phyloP scores from a whole-genome alignment of 2,888 invertebrate species.

The Eucera pruinosa region DNA sequence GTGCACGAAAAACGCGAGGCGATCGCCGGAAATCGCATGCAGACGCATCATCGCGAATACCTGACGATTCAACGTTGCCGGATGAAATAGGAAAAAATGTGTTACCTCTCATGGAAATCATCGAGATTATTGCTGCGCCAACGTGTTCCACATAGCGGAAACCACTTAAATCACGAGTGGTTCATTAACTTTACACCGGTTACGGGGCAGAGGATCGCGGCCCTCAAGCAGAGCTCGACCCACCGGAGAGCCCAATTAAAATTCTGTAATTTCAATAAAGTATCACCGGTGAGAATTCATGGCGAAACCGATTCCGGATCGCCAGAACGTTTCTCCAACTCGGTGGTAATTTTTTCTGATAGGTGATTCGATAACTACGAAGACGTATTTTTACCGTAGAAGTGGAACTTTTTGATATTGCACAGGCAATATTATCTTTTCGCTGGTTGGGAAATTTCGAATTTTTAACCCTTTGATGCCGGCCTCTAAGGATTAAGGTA shows the following conservation, averaged over 20 bases:
- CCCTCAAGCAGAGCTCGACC: constrained; percentile 27
- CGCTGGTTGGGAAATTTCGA: too few relatives aligned
- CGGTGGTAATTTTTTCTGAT: constrained; percentile 5
- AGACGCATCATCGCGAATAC: too few relatives aligned
- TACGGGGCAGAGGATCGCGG: constrained; percentile 30
- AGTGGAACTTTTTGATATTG: too few relatives aligned
- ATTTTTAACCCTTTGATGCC: too few relatives aligned
- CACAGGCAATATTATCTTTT: too few relatives aligned
- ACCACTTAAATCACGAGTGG: constrained; percentile 58
- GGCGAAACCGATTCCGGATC: constrained; percentile 3
- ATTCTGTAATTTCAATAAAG: constrained; percentile 58
- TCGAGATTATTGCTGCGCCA: constrained; percentile 36
- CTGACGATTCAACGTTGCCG: background rate
- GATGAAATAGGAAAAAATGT: too few relatives aligned
- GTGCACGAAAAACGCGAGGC: background rate
- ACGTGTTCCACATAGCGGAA: constrained; percentile 32
- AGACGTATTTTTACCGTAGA: background rate
- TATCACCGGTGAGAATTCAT: constrained; percentile 35
- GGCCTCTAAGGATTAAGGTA: too few relatives aligned
- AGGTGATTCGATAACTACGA: constrained; percentile 5
- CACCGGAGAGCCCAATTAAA: constrained; percentile 57
- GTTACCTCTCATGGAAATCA: constrained; percentile 23
- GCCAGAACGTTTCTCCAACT: background rate
- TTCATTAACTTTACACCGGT: constrained; percentile 57
- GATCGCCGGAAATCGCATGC: constrained; percentile 13